Conservation (phyloP, 1,140 invertebrate species). For the Caerostris extrusa region DNA sequence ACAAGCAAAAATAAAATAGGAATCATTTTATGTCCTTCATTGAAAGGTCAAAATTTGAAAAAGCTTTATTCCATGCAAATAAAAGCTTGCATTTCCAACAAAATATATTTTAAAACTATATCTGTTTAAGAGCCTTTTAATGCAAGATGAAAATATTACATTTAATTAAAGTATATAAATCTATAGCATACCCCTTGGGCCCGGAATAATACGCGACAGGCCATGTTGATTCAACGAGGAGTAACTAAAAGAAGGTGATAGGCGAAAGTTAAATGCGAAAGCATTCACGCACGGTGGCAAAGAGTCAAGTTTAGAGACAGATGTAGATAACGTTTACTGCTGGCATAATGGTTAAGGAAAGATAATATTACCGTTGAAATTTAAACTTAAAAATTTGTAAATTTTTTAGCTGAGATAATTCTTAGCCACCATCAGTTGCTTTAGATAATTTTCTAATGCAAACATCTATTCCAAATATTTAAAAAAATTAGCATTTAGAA, state of each 20-base stretch:
- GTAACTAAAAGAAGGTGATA: background rate
- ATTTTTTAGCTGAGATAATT: too few relatives aligned
- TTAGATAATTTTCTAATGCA: too few relatives aligned
- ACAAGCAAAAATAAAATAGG: background rate
- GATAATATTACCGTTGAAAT: too few relatives aligned
- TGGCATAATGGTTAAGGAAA: too few relatives aligned
- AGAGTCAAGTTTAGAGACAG: background rate
- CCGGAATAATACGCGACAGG: slow-evolving; percentile 38
- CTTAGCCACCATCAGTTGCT: too few relatives aligned
- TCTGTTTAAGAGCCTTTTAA: background rate
- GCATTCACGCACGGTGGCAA: background rate
- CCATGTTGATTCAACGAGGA: background rate
- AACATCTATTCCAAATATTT: too few relatives aligned
- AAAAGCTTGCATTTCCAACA: background rate
- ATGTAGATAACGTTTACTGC: too few relatives aligned
- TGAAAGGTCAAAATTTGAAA: slow-evolving; percentile 15
- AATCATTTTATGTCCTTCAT: background rate
- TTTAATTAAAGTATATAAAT: background rate
- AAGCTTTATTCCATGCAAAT: background rate
- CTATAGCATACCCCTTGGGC: background rate
- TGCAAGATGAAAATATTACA: background rate
- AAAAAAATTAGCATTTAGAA: too few relatives aligned
- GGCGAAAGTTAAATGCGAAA: background rate
- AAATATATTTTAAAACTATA: background rate
- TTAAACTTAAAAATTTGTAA: too few relatives aligned